Percentiles rank a stretch among this genome's conserved stretches.
These are phyloP conservation scores for Meganola albula DNA, from an alignment of 2,888 invertebrate species.

Conservation along the genomic window DNA sequence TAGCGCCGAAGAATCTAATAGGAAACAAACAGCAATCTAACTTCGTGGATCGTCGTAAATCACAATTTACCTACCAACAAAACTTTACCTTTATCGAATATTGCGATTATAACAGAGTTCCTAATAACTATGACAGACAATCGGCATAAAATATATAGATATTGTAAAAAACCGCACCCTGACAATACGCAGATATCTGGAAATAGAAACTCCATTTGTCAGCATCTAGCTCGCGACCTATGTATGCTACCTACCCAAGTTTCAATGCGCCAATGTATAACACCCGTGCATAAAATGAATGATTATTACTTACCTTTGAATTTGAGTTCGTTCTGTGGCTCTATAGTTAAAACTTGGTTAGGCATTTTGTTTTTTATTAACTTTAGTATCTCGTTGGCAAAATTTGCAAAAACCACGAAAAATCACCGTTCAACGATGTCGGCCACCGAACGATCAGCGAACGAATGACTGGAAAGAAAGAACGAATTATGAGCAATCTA, in stretches of 20 bases:
- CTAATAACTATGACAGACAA: slow-evolving; percentile 8
- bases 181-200: slow-evolving; percentile 73
- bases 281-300: slow-evolving; percentile 32
- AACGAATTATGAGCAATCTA: no score
- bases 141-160: slow-evolving; percentile 29
- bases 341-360: slow-evolving; percentile 90
- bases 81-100: no score
- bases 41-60: no score
- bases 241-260: slow-evolving; percentile 53
- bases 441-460: slow-evolving; percentile 58
- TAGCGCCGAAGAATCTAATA: no score
- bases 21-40: no score
- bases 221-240: slow-evolving; percentile 67
- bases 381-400: slow-evolving; percentile 64
- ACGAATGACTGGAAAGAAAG: no score
- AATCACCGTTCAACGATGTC: slow-evolving; percentile 57
- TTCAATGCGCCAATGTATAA: slow-evolving; percentile 49
- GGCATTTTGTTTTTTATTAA: slow-evolving; percentile 77
- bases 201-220: slow-evolving; percentile 78
- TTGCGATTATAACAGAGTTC: no score
- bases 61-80: no score
- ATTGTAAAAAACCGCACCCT: slow-evolving; percentile 67
- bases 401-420: slow-evolving; percentile 49
- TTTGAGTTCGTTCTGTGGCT: slow-evolving; percentile 92
- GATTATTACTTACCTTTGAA: slow-evolving; percentile 86